A percentile compares a stretch with the other conserved stretches of the same genome.
Evolutionary conservation across 2,113 vertebrate species (phyloP).

Genomic region (Cheirogaleus medius): DNA sequence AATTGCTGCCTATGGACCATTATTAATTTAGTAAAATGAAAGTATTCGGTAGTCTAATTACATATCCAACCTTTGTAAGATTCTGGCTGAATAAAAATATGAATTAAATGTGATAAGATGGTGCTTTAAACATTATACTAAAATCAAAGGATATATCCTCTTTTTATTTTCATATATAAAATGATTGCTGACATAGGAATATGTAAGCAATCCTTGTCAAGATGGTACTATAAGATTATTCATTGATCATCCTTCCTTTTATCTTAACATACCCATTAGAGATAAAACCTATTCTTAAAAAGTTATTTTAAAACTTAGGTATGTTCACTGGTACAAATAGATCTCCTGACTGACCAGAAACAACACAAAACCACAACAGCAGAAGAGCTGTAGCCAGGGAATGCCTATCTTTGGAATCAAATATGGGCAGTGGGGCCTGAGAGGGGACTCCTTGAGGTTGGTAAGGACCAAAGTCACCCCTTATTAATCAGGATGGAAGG

Average conservation of each 20-base stretch:
- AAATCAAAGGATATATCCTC: neutral
- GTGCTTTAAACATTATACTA: neutral
- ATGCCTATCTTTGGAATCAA: neutral
- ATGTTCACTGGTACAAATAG: neutral
- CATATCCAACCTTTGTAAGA: neutral
- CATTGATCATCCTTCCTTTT: neutral
- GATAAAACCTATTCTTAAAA: neutral
- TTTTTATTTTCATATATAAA: neutral
- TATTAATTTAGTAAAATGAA: conserved; percentile 42
- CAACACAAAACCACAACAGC: neutral
- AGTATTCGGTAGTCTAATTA: conserved; percentile 12
- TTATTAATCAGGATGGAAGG: neutral
- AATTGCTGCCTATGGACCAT: neutral
- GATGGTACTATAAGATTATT: neutral
- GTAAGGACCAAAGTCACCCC: neutral
- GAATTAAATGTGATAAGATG: neutral
- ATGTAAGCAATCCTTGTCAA: neutral
- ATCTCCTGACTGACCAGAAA: neutral
- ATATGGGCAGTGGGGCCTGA: fast-evolving
- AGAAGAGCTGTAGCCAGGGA: neutral
- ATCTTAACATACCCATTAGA: neutral
- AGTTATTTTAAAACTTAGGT: neutral
- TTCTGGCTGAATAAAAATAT: conserved; percentile 15
- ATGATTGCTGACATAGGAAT: neutral
- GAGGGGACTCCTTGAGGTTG: fast-evolving